Conservation (phyloP, 2,888 invertebrate genomes). For the Nudaria mundana region DNA sequence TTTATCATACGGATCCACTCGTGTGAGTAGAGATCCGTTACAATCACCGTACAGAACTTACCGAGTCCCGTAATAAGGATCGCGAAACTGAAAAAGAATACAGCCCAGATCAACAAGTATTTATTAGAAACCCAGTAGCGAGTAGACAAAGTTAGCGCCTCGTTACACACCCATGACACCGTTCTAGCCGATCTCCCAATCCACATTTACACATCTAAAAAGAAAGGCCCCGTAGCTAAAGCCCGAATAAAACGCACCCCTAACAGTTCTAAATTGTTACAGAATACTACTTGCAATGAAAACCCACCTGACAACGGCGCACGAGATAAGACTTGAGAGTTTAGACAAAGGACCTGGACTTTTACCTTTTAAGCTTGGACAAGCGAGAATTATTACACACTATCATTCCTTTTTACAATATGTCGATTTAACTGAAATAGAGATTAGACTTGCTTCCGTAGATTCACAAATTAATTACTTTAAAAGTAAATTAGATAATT, state of each 20-base stretch:
- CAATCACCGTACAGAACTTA: constrained; percentile 9
- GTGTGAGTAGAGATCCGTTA: no score
- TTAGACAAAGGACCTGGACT: constrained; percentile 21
- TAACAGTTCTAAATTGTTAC: constrained; percentile 27
- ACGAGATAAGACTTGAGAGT: constrained; percentile 9
- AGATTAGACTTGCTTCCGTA: no score
- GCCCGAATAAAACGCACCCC: constrained; percentile 19
- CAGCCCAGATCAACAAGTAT: constrained; percentile 22
- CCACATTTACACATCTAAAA: constrained; percentile 29
- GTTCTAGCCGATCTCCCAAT: constrained; percentile 28
- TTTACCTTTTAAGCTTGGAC: constrained; percentile 24
- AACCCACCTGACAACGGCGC: neutral
- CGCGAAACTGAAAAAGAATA: constrained; percentile 22
- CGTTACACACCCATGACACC: constrained; percentile 25
- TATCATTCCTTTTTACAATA: constrained; percentile 20
- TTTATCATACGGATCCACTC: no score
- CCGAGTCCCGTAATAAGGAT: constrained; percentile 13
- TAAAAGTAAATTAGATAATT: constrained; percentile 7
- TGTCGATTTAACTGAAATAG: neutral
- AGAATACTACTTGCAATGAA: constrained; percentile 21
- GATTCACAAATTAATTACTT: neutral
- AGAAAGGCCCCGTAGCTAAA: constrained; percentile 25
- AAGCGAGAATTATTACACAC: constrained; percentile 18
- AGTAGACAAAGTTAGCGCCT: constrained; percentile 24
- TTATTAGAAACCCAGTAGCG: constrained; percentile 22